phyloP scores from a whole-genome alignment of 2,888 invertebrate species.

The Andrena flavipes region DNA sequence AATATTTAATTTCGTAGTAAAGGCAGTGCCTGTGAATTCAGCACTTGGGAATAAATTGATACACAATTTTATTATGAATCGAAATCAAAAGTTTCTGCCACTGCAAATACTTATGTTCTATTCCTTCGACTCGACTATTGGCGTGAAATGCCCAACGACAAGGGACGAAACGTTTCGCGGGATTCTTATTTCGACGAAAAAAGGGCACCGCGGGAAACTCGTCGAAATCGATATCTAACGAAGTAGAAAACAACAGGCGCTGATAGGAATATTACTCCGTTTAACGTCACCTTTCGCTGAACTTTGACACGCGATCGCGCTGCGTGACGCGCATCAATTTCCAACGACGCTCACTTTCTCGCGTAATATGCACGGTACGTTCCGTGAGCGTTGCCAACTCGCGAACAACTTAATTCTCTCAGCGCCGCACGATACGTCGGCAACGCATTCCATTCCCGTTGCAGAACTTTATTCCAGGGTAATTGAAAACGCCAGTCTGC shows the following conservation, averaged over 20 bases:
- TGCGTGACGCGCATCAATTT: constrained; percentile 64
- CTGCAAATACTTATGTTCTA: not conserved
- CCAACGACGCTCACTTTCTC: constrained; percentile 41
- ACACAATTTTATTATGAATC: not conserved
- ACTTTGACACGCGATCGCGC: constrained; percentile 59
- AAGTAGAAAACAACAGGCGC: constrained; percentile 19
- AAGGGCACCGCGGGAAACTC: not conserved
- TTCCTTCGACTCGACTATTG: not conserved
- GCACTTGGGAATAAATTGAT: not conserved
- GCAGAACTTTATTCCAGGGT: constrained; percentile 24
- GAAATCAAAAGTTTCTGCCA: not conserved
- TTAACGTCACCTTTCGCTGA: constrained; percentile 59
- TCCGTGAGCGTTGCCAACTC: constrained; percentile 43
- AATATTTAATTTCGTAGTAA: not conserved
- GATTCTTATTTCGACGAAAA: not conserved
- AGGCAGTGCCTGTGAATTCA: not conserved
- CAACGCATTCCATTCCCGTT: constrained; percentile 21
- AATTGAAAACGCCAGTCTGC: not conserved
- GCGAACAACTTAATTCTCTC: constrained; percentile 64
- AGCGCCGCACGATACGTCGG: constrained; percentile 23
- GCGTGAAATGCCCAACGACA: not conserved
- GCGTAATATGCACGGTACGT: constrained; percentile 8
- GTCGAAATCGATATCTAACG: not conserved
- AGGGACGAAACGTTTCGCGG: not conserved
- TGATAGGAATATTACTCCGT: constrained; percentile 52